These are phyloP conservation scores for Brachypterus glaber DNA, from an alignment of 2,888 invertebrate species.

Conservation along the genomic window DNA sequence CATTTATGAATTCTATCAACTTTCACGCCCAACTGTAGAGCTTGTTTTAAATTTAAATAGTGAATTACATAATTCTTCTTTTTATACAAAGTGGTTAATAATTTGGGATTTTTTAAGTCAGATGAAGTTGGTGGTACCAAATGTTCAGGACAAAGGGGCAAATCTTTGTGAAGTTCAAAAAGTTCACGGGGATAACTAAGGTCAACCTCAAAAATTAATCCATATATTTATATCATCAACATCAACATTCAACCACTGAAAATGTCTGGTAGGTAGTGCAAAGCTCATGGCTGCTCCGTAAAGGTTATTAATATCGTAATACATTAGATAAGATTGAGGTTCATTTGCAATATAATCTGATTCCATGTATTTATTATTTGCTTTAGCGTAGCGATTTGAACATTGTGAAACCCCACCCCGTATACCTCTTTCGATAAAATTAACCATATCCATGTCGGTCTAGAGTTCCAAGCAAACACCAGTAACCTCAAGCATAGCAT, in stretches of 20 bases:
- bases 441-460: background rate
- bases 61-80: background rate
- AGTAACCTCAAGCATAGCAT: background rate
- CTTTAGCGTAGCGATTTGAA: background rate
- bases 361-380: background rate
- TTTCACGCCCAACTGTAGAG: slow-evolving; percentile 2
- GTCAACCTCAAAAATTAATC: background rate
- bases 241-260: no score
- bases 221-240: background rate
- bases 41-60: slow-evolving; percentile 7
- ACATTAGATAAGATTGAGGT: background rate
- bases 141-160: no score
- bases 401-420: background rate
- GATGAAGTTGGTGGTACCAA: background rate
- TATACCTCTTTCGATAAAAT: background rate
- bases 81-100: no score
- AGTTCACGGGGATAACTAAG: background rate
- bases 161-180: no score
- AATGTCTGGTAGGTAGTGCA: no score
- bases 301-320: no score
- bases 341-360: background rate
- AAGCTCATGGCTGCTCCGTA: no score
- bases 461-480: background rate
- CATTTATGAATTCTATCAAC: slow-evolving; percentile 5
- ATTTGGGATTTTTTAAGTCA: background rate